phyloP scores from a whole-genome alignment of 2,888 invertebrate genomes.

The Eremobia ochroleuca region DNA sequence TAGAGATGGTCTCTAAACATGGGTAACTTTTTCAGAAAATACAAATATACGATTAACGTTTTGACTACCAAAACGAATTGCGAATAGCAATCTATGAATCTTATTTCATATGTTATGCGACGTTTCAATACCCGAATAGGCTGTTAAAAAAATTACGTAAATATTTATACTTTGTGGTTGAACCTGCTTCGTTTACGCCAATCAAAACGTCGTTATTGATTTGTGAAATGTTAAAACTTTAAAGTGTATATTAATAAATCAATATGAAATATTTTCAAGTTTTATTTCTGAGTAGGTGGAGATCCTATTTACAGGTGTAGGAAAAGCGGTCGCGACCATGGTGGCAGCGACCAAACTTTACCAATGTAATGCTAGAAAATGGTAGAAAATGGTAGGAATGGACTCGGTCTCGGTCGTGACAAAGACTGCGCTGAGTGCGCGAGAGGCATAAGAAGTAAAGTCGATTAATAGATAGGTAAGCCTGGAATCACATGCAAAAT shows the following conservation, averaged over 20 bases:
- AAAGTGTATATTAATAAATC: conserved; percentile 59
- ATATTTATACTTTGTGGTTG: conserved; percentile 58
- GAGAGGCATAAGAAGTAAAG: background rate
- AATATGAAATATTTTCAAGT: conserved; percentile 38
- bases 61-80: conserved; percentile 3
- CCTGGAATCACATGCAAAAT: background rate
- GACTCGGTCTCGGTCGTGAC: background rate
- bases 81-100: background rate
- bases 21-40: background rate
- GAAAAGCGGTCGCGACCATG: background rate
- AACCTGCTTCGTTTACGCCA: conserved; percentile 31
- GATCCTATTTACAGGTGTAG: background rate
- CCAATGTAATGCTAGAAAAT: background rate
- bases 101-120: background rate
- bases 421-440: background rate
- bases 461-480: background rate
- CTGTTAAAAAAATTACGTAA: conserved; percentile 30
- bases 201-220: conserved; percentile 39
- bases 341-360: background rate
- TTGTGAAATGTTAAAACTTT: conserved; percentile 54
- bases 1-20: background rate
- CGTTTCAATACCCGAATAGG: conserved; percentile 3
- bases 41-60: background rate
- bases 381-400: too few relatives aligned
- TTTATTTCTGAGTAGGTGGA: conserved; percentile 1